These are phyloP conservation scores for Helicoverpa assulta DNA, from an alignment of 2,888 invertebrate species.

Conservation along the genomic window DNA sequence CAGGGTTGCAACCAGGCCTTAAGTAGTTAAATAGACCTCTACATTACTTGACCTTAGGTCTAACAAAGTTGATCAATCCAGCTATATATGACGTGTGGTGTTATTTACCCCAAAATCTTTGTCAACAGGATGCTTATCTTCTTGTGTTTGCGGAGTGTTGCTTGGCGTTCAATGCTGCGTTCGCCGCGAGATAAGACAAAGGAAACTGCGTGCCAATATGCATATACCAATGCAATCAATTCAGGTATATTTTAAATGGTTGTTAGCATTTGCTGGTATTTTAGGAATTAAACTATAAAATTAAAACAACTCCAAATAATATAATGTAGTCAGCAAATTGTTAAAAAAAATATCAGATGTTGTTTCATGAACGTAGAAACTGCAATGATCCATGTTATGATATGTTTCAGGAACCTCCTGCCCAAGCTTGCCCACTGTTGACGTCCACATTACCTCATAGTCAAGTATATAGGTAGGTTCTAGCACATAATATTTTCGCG, in stretches of 20 bases:
- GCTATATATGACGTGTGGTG: no score
- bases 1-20: no score
- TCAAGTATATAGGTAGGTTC: conserved; percentile 84
- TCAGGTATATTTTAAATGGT: conserved; percentile 70
- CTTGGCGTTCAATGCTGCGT: conserved; percentile 92
- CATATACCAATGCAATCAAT: conserved; percentile 87
- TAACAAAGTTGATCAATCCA: no score
- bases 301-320: no score
- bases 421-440: conserved; percentile 80
- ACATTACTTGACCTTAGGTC: no score
- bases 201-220: conserved; percentile 81
- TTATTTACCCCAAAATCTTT: neutral
- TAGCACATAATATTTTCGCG: neutral
- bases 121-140: conserved; percentile 87
- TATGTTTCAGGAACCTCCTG: conserved; percentile 78
- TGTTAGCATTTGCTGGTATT: neutral
- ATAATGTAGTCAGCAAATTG: no score
- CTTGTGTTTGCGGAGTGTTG: conserved; percentile 91
- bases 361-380: neutral
- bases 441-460: conserved; percentile 84
- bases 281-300: no score
- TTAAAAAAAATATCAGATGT: no score
- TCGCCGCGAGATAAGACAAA: conserved; percentile 85
- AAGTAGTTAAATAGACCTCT: no score
- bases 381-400: neutral